Percentiles rank a stretch among this genome's conserved stretches.
Evolutionary conservation across 2,797 vertebrate genomes (phyloP).

Genomic region (Sardinella longiceps): DNA sequence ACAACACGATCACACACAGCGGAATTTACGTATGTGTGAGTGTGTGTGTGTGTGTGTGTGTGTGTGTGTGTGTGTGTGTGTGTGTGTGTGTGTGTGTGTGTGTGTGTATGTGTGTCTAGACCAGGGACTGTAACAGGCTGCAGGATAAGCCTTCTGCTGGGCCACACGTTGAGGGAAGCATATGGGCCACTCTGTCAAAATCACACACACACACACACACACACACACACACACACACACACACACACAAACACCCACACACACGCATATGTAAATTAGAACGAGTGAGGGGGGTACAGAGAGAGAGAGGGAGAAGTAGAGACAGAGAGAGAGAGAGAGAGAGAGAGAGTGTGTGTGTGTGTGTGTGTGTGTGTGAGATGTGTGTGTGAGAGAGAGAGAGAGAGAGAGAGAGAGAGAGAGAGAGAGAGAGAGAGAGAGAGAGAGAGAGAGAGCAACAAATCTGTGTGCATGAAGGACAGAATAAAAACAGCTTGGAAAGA

Average conservation of each 20-base stretch:
- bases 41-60: constrained; percentile 33
- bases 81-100: constrained; percentile 35
- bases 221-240: constrained; percentile 22
- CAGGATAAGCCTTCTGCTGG: constrained; percentile 42
- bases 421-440: neutral
- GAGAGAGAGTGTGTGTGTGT: neutral
- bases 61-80: constrained; percentile 18
- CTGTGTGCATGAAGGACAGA: neutral
- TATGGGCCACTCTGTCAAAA: constrained; percentile 52
- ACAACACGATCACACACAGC: neutral
- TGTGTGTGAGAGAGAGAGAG: neutral
- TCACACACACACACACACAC: constrained; percentile 25
- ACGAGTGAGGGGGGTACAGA: neutral
- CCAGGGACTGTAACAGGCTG: constrained; percentile 45
- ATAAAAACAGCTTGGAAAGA: neutral
- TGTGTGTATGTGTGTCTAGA: constrained; percentile 39
- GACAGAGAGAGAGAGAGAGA: neutral
- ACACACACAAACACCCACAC: constrained; percentile 28
- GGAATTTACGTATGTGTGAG: neutral
- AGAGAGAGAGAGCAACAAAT: too few relatives aligned
- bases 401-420: neutral
- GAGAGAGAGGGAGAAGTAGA: neutral
- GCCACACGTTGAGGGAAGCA: constrained; percentile 40
- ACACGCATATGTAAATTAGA: neutral
- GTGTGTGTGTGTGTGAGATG: too few relatives aligned